Base-by-base conservation (phyloP, 2,797 vertebrate genomes). In the Sitta carolinensis region DNA sequence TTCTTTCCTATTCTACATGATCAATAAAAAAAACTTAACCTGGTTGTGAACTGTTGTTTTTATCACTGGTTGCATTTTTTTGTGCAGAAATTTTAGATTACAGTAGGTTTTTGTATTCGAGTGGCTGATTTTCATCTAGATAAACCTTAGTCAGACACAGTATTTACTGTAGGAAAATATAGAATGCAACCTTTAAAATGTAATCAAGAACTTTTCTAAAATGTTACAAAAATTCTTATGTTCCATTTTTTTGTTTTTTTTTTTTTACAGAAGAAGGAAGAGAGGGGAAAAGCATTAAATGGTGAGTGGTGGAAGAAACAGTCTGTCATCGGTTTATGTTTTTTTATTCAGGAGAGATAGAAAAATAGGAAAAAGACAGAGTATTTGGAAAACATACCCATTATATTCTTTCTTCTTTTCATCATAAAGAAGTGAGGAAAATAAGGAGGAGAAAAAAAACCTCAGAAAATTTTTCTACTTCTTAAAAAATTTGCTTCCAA, bases 401-500 rank as follows among this genome's bases (percentile, higher is more conserved):
- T 64, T 48, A 12, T 47, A 7, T 29, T 68, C 4, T 58, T 74
- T 64, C 17, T n/a, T 74, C 6, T 72, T 79, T 79, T 73, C 1
- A 5, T 47, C 5, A 9, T 40, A 62, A 48, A 51, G 30, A 67
- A 80, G 20, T 42, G 13, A 57, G 19, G 9, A 70, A 80, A 73
- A 30, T 34, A 63, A 69, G 13, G 20, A 45, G 5, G 5, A 52
- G 21, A 80, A 83, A 81, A 87, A 34, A 16, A 34, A 12, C 83
- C n/a, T 36, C 3, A 40, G 19, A 29, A 25, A 8, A 4, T 58
- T 86, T 64, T 54, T 17, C 5, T 23, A 7, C 9, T 15, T 45
- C 21, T 6, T 5, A 5, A 40, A 40, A 47, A 13, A 2, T 51
- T 0, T 25, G 1, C 26, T 83, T 72, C 32, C 0, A 1, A 25